phyloP scores from a whole-genome alignment of 1,140 invertebrate genomes.

The Nomia melanderi region DNA sequence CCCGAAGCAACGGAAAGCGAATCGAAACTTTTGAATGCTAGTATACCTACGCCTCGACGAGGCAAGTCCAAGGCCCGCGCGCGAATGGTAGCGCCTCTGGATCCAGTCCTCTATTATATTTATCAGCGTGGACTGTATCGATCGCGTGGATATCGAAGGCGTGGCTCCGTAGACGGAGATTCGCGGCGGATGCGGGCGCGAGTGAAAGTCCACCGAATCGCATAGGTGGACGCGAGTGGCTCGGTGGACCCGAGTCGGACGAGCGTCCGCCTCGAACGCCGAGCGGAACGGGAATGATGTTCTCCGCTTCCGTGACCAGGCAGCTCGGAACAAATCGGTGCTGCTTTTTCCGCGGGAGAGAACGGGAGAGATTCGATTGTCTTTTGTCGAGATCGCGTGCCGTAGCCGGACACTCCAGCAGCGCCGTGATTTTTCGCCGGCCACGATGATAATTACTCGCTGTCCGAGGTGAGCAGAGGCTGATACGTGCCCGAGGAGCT shows the following conservation, averaged over 20 bases:
- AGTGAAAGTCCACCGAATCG: slow-evolving; percentile 72
- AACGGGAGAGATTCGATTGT: neutral
- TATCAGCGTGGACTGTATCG: neutral
- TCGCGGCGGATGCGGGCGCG: slow-evolving; percentile 2
- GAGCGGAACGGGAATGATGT: slow-evolving; percentile 38
- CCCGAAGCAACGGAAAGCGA: no score
- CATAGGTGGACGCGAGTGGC: slow-evolving; percentile 19
- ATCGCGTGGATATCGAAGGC: slow-evolving; percentile 27
- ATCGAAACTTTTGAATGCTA: no score
- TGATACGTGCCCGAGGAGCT: slow-evolving; percentile 5
- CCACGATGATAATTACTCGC: neutral
- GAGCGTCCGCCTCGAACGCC: slow-evolving; percentile 29
- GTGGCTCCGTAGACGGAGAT: slow-evolving; percentile 11
- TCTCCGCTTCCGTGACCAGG: slow-evolving; percentile 46
- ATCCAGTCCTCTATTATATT: neutral
- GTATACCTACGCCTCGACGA: neutral
- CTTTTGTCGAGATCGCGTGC: slow-evolving; percentile 7
- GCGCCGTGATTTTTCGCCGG: no score
- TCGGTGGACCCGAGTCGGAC: slow-evolving; percentile 25
- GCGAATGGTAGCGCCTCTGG: neutral
- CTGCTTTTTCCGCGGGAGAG: neutral
- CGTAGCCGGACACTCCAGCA: neutral
- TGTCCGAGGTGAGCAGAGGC: neutral
- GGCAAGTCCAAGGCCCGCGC: neutral
- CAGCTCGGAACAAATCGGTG: slow-evolving; percentile 9